Conservation (phyloP, 2,888 invertebrate species). For the Euproctis similis region DNA sequence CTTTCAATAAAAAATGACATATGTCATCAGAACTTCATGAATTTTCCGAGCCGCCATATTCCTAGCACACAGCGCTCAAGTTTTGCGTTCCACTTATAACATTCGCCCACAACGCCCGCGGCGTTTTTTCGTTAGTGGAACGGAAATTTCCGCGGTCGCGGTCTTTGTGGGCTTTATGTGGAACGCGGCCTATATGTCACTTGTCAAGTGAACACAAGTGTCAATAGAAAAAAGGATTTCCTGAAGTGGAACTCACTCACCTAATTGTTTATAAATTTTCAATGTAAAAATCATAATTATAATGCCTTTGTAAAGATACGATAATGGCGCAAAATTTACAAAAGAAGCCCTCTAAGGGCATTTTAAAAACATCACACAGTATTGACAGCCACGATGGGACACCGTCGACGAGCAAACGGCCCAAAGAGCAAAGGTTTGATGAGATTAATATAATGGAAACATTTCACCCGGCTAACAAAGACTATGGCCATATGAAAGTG, state of each 20-base stretch:
- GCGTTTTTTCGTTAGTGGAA: too few species aligned
- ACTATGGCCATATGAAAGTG: conserved; percentile 98
- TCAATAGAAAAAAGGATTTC: too few species aligned
- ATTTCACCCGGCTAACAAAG: conserved; percentile 97
- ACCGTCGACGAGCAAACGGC: conserved; percentile 60
- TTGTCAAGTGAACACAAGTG: too few species aligned
- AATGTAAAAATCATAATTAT: conserved; percentile 17
- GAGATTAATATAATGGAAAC: conserved; percentile 99
- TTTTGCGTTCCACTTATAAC: too few species aligned
- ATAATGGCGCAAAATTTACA: conserved; percentile 86
- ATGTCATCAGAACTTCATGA: too few species aligned
- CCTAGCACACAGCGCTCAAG: too few species aligned
- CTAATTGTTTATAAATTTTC: conserved; percentile 19
- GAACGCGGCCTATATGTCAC: too few species aligned
- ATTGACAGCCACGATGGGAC: conserved; percentile 82
- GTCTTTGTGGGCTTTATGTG: too few species aligned
- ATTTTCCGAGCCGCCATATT: too few species aligned
- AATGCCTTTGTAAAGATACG: conserved; percentile 34
- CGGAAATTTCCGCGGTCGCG: too few species aligned
- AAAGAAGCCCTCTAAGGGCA: conserved; percentile 91
- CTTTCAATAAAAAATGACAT: too few species aligned
- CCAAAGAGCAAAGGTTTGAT: conserved; percentile 90
- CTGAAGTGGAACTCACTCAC: conserved; percentile 26
- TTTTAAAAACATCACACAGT: conserved; percentile 93
- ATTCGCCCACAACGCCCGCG: too few species aligned